Evolutionary conservation across 2,113 vertebrate genomes (phyloP).

Genomic region (Scolopax mira): DNA sequence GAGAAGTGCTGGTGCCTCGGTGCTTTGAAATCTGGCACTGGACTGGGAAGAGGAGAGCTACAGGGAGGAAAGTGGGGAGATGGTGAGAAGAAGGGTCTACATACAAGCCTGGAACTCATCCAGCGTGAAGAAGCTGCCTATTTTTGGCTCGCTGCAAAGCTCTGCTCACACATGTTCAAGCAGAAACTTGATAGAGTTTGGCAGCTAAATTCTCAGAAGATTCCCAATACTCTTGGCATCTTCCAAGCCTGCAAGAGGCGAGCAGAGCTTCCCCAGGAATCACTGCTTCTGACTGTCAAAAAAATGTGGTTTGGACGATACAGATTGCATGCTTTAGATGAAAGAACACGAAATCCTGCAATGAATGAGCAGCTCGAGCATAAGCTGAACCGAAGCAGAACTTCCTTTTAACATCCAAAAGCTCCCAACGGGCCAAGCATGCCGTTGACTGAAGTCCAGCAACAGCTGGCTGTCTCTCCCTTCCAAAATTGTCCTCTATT

Average conservation of each 20-base stretch:
- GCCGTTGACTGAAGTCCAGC: background rate
- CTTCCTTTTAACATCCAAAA: background rate
- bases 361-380: background rate
- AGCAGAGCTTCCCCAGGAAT: background rate
- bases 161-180: background rate
- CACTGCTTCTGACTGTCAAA: background rate
- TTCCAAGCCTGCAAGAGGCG: background rate
- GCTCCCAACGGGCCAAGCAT: background rate
- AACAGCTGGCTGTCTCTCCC: background rate
- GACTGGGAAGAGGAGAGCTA: background rate
- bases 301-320: background rate
- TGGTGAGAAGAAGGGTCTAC: background rate
- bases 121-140: background rate
- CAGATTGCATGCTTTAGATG: background rate
- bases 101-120: background rate
- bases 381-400: slow-evolving; percentile 9
- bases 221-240: background rate
- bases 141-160: background rate
- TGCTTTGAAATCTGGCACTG: background rate
- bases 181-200: background rate
- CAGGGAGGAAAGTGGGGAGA: background rate
- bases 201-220: slow-evolving; percentile 3
- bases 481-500: background rate
- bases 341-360: slow-evolving; percentile 23
- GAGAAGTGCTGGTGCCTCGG: background rate